Percentiles rank a stretch among this genome's conserved stretches.
Evolutionary conservation across 2,888 invertebrate genomes (phyloP).

Genomic region (Endotricha flammealis): DNA sequence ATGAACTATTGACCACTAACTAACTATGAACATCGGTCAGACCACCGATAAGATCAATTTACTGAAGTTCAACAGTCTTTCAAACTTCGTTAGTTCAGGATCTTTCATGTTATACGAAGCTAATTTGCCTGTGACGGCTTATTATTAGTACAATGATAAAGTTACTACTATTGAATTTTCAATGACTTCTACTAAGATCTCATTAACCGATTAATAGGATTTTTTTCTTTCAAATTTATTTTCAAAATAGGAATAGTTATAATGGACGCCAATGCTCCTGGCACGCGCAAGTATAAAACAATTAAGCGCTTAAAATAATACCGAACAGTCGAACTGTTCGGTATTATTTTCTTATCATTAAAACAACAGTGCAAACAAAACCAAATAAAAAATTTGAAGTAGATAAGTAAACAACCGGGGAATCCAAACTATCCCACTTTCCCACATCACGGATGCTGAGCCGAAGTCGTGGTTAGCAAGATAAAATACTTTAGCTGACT

Average conservation of each 20-base stretch:
- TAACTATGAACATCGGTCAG: slow-evolving; percentile 50
- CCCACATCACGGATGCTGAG: slow-evolving; percentile 30
- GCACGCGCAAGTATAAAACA: too few relatives aligned
- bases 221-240: too few relatives aligned
- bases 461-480: slow-evolving; percentile 33
- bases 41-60: slow-evolving; percentile 53
- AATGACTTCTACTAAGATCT: too few relatives aligned
- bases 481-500: slow-evolving; percentile 47
- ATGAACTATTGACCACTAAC: slow-evolving; percentile 43
- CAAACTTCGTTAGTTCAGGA: slow-evolving; percentile 36
- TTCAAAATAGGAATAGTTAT: too few relatives aligned
- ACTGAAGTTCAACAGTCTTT: slow-evolving; percentile 33
- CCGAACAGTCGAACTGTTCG: too few relatives aligned
- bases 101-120: slow-evolving; percentile 39
- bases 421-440: slow-evolving; percentile 34
- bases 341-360: too few relatives aligned
- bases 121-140: slow-evolving; percentile 36
- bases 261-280: too few relatives aligned
- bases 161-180: too few relatives aligned
- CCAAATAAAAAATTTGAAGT: slow-evolving; percentile 24
- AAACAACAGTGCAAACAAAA: too few relatives aligned
- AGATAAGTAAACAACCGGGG: slow-evolving; percentile 28
- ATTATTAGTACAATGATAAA: too few relatives aligned
- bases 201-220: too few relatives aligned
- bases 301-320: too few relatives aligned